Evolutionary conservation across 2,113 vertebrate species (phyloP).

Genomic region (Pygathrix nemaeus): DNA sequence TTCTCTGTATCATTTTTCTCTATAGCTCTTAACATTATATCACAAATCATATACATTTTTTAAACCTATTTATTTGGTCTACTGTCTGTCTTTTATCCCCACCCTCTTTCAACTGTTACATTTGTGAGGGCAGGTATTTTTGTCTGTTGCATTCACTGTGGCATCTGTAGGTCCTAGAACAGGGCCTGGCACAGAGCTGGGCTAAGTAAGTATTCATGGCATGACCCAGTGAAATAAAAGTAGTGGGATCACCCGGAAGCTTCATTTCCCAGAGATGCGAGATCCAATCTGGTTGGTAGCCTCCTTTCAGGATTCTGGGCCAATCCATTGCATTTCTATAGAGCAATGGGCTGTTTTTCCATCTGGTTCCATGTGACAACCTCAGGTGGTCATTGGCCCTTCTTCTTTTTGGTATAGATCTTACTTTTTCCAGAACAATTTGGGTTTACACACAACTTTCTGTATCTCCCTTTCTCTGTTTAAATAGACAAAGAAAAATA

Average conservation of each 20-base stretch:
- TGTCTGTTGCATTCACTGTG: not conserved
- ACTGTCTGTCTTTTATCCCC: not conserved
- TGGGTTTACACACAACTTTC: not conserved
- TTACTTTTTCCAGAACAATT: constrained; percentile 2
- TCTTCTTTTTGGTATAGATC: not conserved
- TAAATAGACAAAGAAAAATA: not conserved
- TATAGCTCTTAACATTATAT: not conserved
- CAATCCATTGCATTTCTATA: not conserved
- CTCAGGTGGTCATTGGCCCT: not conserved
- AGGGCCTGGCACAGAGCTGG: not conserved
- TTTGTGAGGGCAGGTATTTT: not conserved
- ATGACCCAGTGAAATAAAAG: not conserved
- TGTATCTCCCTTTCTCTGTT: not conserved
- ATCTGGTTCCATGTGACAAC: not conserved
- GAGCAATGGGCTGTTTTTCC: not conserved
- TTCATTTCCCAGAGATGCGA: not conserved
- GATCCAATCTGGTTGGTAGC: not conserved
- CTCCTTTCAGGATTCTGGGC: not conserved
- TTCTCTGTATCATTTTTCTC: not conserved
- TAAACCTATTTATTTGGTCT: not conserved
- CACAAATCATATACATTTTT: not conserved
- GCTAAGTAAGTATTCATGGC: not conserved
- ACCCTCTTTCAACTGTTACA: not conserved
- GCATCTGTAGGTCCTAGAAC: not conserved
- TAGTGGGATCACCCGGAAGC: not conserved